Evolutionary conservation across 2,888 invertebrate genomes (phyloP), one percentile per base, ranked within the genome.

Genomic region (Aporophyla nigra): DNA sequence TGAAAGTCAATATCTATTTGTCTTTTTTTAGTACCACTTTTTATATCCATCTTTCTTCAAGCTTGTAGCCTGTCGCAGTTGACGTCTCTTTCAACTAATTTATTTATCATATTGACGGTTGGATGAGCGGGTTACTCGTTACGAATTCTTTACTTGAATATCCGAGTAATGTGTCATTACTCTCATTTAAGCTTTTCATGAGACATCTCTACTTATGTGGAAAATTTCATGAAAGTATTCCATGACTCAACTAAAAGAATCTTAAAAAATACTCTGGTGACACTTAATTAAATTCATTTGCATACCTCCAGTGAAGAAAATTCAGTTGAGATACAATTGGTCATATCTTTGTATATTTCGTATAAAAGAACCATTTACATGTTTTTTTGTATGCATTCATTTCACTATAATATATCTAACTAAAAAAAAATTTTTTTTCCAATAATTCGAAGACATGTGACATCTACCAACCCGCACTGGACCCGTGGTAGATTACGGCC

Each of bases 21-120:
- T 4, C 33, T 51, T 74, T 51, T 74, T 74, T 74, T 51, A n/a
- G 46, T 27, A n/a, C 0, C 27, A 9, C 10, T 51, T 2, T n/a
- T n/a, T n/a, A n/a, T n/a, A n/a, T 19, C 49, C 5, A n/a, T 56
- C 14, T 27, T 46, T 54, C 10, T 75, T 56, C 9, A 46, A 10
- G n/a, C 16, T 54, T 73, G 62, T 53, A 62, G 24, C 16, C 16
- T 40, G 2, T 21, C 10, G 14, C 7, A 10, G 14, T 16, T 7
- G 7, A 49, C 19, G 27, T 65, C 27, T 43, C 7, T 58, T 58
- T 16, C 19, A 58, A 53, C n/a, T 19, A 10, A 51, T 75, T n/a
- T 58, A 49, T 56, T 51, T 19, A 33, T 58, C 63, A 75, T 49
- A 27, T 56, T 49, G 49, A 56, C 40, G 10, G 49, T 5, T 62